phyloP scores from a whole-genome alignment of 1,140 invertebrate genomes.

The Drosophila kikkawai region DNA sequence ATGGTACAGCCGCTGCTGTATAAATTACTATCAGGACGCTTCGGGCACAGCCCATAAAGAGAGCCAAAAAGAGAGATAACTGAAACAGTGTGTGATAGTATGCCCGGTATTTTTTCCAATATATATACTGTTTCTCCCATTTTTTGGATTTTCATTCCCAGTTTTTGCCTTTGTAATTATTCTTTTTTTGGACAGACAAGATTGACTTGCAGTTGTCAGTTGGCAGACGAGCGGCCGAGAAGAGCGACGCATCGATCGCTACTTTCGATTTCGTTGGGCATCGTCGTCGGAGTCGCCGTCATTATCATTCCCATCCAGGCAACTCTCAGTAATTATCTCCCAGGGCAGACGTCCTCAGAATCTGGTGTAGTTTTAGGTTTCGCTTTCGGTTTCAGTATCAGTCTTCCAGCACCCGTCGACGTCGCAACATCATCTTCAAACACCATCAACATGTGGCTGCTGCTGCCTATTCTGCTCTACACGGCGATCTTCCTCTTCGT shows the following conservation, averaged over 20 bases:
- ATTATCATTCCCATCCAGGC: slow-evolving; percentile 48
- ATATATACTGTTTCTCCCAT: slow-evolving; percentile 19
- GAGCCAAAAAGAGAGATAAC: slow-evolving; percentile 40
- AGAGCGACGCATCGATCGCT: slow-evolving; percentile 36
- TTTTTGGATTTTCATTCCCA: slow-evolving; percentile 13
- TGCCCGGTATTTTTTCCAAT: slow-evolving; percentile 49
- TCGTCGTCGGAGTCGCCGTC: slow-evolving; percentile 9
- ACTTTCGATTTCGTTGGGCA: slow-evolving; percentile 70
- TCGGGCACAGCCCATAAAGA: slow-evolving; percentile 21
- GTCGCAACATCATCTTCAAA: slow-evolving; percentile 41
- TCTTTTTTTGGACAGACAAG: slow-evolving; percentile 60
- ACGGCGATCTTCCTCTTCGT: slow-evolving; percentile 68
- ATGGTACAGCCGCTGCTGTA: slow-evolving; percentile 73
- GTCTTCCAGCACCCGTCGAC: slow-evolving; percentile 39
- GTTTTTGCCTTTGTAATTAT: slow-evolving; percentile 43
- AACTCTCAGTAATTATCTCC: slow-evolving; percentile 62
- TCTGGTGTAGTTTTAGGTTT: slow-evolving; percentile 18
- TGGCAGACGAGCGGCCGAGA: slow-evolving; percentile 32
- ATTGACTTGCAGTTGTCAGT: slow-evolving; percentile 56
- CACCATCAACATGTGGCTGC: slow-evolving; percentile 66
- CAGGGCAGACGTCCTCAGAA: slow-evolving; percentile 33
- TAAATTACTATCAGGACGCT: slow-evolving; percentile 77
- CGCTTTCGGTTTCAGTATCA: slow-evolving; percentile 31
- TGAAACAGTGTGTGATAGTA: slow-evolving; percentile 54
- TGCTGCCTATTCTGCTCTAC: slow-evolving; percentile 74